Base-by-base conservation (phyloP, 92 coral and sea anemone genomes). In the Muricea muricata region DNA sequence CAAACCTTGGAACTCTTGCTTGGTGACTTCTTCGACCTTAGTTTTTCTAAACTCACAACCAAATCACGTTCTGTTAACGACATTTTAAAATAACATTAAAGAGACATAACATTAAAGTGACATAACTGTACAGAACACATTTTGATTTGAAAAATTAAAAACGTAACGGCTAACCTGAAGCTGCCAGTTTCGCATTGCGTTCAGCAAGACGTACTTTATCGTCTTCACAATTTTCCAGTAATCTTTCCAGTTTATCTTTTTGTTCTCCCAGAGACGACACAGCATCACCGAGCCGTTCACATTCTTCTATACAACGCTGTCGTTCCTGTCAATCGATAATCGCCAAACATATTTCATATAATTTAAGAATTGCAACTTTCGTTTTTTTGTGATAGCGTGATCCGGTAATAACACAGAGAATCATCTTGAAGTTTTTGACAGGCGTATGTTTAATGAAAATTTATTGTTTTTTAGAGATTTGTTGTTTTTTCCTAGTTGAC, bases 21-120 rank as follows among this genome's bases (percentile, higher is more conserved):
- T 46, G 87, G 91, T 48, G 97, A 88, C 77, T 93, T 95, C 2
- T 93, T 81, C 68, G 92, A 75, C 81, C 94, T 93, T 11, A 95
- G 89, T 75, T 97, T 86, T 37, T 95, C 98, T 3, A 95, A 88
- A 47, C 93, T 97, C 97, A 93, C 92, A 28, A 95, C 94, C 30
- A 95, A 91, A 45, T 93, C 97, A 31, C 95, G 92, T 68, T 95
- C 98, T 95, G 87, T 67, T 56, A 39, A 33, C 47, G 70, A 75
- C n/a, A n/a, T n/a, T n/a, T n/a, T n/a, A n/a, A n/a, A n/a, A n/a
- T n/a, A n/a, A n/a, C n/a, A n/a, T n/a, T n/a, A n/a, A n/a, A n/a
- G n/a, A n/a, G n/a, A n/a, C n/a, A n/a, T n/a, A n/a, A n/a, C n/a
- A n/a, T n/a, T n/a, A n/a, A n/a, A n/a, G n/a, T 42, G 50, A 42